Evolutionary conservation across 2,888 invertebrate genomes (phyloP).

Genomic region (Rhingia rostrata): DNA sequence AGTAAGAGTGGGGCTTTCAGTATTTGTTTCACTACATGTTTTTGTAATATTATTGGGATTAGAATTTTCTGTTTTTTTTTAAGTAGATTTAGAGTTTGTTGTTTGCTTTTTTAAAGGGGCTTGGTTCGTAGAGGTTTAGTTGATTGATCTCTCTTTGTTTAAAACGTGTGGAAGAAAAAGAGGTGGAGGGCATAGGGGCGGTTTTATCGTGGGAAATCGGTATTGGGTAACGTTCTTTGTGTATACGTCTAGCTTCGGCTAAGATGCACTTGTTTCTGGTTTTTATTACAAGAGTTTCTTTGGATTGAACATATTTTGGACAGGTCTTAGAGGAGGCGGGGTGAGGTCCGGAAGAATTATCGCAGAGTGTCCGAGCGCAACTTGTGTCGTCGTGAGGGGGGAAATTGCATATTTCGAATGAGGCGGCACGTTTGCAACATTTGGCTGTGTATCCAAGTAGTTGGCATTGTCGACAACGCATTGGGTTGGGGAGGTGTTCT

Average conservation of each 20-base stretch:
- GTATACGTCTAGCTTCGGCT: conserved; percentile 34
- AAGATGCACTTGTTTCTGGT: conserved; percentile 31
- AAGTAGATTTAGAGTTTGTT: not conserved
- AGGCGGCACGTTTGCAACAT: conserved; percentile 15
- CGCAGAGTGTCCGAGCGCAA: conserved; percentile 18
- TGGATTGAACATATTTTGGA: conserved; percentile 22
- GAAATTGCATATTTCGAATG: conserved; percentile 22
- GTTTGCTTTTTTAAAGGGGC: not conserved
- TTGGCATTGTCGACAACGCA: conserved; percentile 45
- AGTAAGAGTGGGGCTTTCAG: not conserved
- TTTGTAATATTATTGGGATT: not conserved
- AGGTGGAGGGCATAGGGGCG: not conserved
- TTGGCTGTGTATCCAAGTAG: conserved; percentile 30
- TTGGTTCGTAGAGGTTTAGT: no score
- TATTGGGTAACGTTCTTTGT: conserved; percentile 8
- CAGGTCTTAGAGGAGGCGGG: conserved; percentile 21
- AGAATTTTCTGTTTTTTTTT: not conserved
- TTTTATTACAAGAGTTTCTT: conserved; percentile 26
- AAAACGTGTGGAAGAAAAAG: not conserved
- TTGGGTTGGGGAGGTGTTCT: conserved; percentile 27
- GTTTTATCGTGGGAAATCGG: not conserved
- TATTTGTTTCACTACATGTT: not conserved
- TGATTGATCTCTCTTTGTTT: not conserved
- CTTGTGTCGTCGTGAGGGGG: conserved; percentile 16
- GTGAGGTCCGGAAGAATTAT: conserved; percentile 29